Evolutionary conservation across 2,113 vertebrate genomes (phyloP).

Genomic region (Terrapene triunguis): DNA sequence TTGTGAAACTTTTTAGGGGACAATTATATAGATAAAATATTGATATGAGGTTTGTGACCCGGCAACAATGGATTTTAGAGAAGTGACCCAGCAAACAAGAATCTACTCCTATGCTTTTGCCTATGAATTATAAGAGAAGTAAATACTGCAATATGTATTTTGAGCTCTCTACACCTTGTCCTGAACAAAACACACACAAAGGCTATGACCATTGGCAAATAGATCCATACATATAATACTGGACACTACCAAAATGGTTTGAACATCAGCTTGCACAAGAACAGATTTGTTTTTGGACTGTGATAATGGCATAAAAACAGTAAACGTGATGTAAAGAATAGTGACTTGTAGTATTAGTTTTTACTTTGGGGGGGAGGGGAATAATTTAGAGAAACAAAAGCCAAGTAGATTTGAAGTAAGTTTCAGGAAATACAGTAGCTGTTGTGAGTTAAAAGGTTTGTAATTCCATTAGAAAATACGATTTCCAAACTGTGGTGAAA

Average conservation of each 20-base stretch:
- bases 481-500: background rate
- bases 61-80: background rate
- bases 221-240: background rate
- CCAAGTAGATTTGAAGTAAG: background rate
- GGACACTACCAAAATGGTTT: background rate
- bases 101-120: background rate
- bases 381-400: background rate
- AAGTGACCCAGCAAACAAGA: background rate
- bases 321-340: accelerated
- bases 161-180: too few relatives aligned
- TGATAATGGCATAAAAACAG: accelerated
- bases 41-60: background rate
- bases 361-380: background rate
- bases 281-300: background rate
- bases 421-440: background rate
- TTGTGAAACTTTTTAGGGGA: background rate
- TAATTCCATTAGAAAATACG: background rate
- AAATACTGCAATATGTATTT: too few relatives aligned
- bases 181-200: too few relatives aligned
- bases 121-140: background rate
- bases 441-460: background rate
- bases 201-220: too few relatives aligned
- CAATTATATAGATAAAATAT: background rate
- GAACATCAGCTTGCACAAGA: background rate
- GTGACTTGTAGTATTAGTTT: background rate